These are phyloP conservation scores for Atherix ibis DNA, from an alignment of 2,888 invertebrate species.

Conservation along the genomic window DNA sequence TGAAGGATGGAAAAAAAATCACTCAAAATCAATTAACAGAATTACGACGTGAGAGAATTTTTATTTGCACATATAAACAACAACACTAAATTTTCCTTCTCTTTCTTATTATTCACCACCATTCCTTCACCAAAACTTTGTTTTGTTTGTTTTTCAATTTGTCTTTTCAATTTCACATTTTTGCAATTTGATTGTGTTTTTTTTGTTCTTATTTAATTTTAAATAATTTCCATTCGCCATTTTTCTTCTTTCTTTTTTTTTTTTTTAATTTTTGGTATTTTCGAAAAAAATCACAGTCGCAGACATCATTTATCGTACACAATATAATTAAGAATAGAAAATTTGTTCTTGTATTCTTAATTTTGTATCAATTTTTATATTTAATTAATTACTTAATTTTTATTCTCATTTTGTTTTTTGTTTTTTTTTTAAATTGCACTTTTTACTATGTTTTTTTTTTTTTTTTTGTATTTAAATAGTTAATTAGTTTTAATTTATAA, in stretches of 20 bases:
- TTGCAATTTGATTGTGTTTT: neutral
- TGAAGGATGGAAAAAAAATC: no score
- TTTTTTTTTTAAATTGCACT: neutral
- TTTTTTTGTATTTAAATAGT: no score
- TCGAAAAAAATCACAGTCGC: slow-evolving; percentile 1
- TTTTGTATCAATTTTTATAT: neutral
- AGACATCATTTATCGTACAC: neutral
- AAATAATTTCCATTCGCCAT: neutral
- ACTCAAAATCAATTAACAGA: no score
- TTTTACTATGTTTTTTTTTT: no score
- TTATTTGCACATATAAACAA: no score
- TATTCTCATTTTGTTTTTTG: neutral
- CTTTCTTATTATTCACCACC: no score
- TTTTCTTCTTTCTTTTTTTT: no score
- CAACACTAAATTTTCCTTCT: no score
- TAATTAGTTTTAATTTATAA: no score
- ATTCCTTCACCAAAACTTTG: no score
- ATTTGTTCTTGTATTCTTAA: neutral
- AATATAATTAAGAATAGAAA: neutral
- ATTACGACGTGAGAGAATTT: no score
- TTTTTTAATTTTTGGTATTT: neutral
- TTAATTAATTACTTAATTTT: neutral
- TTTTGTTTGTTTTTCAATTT: no score
- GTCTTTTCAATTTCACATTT: neutral
- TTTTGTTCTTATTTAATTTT: neutral